phyloP scores from a whole-genome alignment of 2,888 invertebrate species.

The Papilio elwesi region DNA sequence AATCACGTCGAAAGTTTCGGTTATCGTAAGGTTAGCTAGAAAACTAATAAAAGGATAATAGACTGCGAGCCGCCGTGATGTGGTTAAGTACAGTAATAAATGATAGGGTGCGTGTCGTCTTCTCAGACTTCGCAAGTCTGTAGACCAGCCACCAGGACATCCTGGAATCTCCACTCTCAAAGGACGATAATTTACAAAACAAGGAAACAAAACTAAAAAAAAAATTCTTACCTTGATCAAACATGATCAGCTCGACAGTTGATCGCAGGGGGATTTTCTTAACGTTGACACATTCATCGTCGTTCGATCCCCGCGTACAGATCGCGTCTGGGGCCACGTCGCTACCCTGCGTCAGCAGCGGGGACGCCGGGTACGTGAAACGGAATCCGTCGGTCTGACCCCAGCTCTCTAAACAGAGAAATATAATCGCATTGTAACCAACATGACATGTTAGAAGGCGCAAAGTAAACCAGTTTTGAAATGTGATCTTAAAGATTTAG shows the following conservation, averaged over 20 bases:
- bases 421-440: slow-evolving; percentile 26
- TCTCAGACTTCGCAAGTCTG: no score
- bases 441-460: background rate
- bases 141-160: no score
- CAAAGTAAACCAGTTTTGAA: background rate
- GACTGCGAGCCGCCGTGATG: no score
- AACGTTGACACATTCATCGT: slow-evolving; percentile 89
- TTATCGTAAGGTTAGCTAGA: no score
- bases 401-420: slow-evolving; percentile 73
- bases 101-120: no score
- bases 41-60: no score
- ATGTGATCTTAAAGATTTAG: background rate
- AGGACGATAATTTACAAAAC: no score
- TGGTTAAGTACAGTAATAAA: no score
- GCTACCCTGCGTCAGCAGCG: slow-evolving; percentile 88
- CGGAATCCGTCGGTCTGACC: slow-evolving; percentile 89
- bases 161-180: no score
- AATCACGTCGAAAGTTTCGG: no score
- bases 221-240: slow-evolving; percentile 87
- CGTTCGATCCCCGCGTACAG: slow-evolving; percentile 72
- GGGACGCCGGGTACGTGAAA: slow-evolving; percentile 90
- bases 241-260: slow-evolving; percentile 88
- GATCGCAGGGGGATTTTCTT: slow-evolving; percentile 87
- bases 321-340: slow-evolving; percentile 83
- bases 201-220: background rate